Percentiles rank a stretch among this genome's conserved stretches.
phyloP scores from a whole-genome alignment of 2,888 invertebrate species.

The Pasiphila rectangulata region DNA sequence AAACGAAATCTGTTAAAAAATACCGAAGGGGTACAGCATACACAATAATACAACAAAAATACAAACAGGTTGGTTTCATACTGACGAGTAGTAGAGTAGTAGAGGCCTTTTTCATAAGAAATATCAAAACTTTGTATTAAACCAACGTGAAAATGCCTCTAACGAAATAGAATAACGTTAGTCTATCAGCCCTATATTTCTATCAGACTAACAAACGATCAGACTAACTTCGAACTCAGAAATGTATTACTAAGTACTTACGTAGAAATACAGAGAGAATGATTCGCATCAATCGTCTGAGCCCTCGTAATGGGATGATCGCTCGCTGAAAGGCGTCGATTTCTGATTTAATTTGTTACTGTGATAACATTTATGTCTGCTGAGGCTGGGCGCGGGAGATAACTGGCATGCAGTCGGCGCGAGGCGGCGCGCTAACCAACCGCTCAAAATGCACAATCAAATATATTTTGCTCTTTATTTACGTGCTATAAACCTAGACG shows the following conservation, averaged over 20 bases:
- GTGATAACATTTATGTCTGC: slow-evolving; percentile 50
- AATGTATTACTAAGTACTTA: slow-evolving; percentile 29
- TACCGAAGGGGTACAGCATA: too few relatives aligned
- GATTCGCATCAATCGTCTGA: slow-evolving; percentile 39
- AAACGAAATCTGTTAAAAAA: too few relatives aligned
- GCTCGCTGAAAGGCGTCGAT: slow-evolving; percentile 50
- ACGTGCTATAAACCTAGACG: too few relatives aligned
- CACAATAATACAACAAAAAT: too few relatives aligned
- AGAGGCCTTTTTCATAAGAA: not conserved
- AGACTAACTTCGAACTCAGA: slow-evolving; percentile 23
- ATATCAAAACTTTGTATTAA: slow-evolving; percentile 20
- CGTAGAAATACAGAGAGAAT: slow-evolving; percentile 37
- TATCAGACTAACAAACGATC: slow-evolving; percentile 28
- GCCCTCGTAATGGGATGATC: slow-evolving; percentile 44
- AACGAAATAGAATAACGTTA: slow-evolving; percentile 27
- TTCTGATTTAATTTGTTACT: slow-evolving; percentile 56
- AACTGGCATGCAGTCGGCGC: slow-evolving; percentile 52
- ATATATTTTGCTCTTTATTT: not conserved
- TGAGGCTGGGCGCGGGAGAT: slow-evolving; percentile 51
- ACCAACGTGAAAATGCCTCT: slow-evolving; percentile 19
- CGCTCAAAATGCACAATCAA: slow-evolving; percentile 36
- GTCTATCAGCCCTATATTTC: slow-evolving; percentile 24
- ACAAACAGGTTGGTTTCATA: too few relatives aligned
- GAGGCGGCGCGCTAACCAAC: slow-evolving; percentile 48
- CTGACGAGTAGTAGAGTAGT: too few relatives aligned